phyloP scores from a whole-genome alignment of 2,113 vertebrate species.

The Pao palembangensis region DNA sequence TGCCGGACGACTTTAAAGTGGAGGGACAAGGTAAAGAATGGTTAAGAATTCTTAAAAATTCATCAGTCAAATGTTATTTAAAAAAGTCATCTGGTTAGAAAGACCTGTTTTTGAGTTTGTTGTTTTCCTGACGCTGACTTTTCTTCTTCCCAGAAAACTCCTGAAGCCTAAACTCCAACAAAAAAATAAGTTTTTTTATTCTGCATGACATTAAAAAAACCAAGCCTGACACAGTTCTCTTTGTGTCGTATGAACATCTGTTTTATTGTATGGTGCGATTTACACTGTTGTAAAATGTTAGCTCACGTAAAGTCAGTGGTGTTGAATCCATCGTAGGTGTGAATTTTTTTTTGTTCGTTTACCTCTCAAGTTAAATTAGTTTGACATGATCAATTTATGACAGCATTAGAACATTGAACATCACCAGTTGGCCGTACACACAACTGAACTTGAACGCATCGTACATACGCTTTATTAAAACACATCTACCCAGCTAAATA shows the following conservation, averaged over 20 bases:
- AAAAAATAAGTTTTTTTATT: neutral
- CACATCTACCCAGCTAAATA: conserved; percentile 76
- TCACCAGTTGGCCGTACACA: conserved; percentile 52
- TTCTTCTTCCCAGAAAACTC: conserved; percentile 46
- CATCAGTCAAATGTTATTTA: neutral
- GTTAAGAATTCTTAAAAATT: neutral
- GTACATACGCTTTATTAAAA: conserved; percentile 77
- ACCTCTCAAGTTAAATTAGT: conserved; percentile 40
- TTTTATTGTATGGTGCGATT: conserved; percentile 62
- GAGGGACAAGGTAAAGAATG: conserved; percentile 76
- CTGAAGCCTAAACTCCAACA: conserved; percentile 15
- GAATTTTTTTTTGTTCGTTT: conserved; percentile 6
- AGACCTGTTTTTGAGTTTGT: neutral
- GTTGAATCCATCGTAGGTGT: conserved; percentile 38
- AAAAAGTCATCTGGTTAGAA: neutral
- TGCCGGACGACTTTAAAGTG: conserved; percentile 89
- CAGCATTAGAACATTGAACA: conserved; percentile 51
- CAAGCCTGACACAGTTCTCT: neutral
- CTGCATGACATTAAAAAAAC: conserved; percentile 16
- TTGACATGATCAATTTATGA: conserved; percentile 42
- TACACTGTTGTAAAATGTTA: conserved; percentile 39
- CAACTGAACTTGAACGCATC: conserved; percentile 60
- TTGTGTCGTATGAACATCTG: conserved; percentile 47
- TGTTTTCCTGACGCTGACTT: neutral
- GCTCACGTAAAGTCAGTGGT: conserved; percentile 43